phyloP scores from a whole-genome alignment of 2,888 invertebrate genomes.

The Lasioglossum malachurum region DNA sequence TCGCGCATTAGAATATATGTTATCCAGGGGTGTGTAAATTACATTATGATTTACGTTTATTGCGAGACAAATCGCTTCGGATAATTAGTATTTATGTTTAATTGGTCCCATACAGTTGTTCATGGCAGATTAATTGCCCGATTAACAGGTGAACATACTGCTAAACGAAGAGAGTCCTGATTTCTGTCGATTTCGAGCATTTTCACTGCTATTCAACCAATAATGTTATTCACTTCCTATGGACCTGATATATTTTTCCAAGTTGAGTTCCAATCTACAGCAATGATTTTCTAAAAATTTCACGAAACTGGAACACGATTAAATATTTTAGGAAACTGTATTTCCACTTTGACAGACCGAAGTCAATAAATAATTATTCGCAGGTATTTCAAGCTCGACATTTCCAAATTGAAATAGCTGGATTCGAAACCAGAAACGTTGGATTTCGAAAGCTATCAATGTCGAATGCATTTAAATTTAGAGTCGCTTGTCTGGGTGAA shows the following conservation, averaged over 20 bases:
- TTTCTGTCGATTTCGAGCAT: background rate
- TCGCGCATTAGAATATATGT: background rate
- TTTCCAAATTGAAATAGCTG: background rate
- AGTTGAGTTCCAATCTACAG: background rate
- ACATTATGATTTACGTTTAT: background rate
- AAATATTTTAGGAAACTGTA: background rate
- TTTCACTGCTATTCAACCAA: background rate
- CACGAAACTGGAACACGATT: background rate
- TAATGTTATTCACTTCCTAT: background rate
- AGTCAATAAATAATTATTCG: background rate
- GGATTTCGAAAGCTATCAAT: background rate
- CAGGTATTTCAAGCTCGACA: background rate
- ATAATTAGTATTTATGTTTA: constrained; percentile 2
- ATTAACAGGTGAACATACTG: background rate
- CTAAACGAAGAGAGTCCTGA: background rate
- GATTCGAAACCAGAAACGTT: background rate
- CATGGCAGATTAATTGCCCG: background rate
- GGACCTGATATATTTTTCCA: background rate
- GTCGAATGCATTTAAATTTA: background rate
- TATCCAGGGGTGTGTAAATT: background rate
- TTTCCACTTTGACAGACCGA: background rate
- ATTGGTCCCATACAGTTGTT: background rate
- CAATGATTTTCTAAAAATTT: background rate
- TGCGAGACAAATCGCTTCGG: background rate
- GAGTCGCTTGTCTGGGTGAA: background rate